phyloP scores from a whole-genome alignment of 2,888 invertebrate genomes.

The Glyphotaelius pellucidus region DNA sequence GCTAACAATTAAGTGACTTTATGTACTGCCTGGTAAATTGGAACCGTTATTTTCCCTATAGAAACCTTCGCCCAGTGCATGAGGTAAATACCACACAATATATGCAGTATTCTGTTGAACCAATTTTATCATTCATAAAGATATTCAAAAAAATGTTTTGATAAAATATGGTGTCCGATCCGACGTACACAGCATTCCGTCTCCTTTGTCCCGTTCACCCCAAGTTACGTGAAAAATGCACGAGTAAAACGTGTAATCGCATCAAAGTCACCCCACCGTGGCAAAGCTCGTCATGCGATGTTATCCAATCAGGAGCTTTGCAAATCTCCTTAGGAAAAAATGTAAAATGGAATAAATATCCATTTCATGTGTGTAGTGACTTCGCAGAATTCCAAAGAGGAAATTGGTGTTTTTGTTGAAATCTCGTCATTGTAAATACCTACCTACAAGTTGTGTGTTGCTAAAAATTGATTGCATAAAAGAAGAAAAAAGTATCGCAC shows the following conservation, averaged over 20 bases:
- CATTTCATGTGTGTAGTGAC: not conserved
- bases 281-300: slow-evolving; percentile 61
- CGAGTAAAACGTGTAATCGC: slow-evolving; percentile 60
- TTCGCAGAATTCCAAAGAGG: not conserved
- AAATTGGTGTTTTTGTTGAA: not conserved
- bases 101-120: not conserved
- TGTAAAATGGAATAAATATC: slow-evolving; percentile 37
- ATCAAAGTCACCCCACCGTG: slow-evolving; percentile 61
- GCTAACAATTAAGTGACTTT: too few relatives aligned
- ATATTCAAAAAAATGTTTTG: not conserved
- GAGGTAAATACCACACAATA: not conserved
- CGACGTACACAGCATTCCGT: not conserved
- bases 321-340: slow-evolving; percentile 39
- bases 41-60: too few relatives aligned
- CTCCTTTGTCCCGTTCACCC: slow-evolving; percentile 7
- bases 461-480: not conserved
- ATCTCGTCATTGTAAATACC: not conserved
- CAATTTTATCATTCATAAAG: not conserved
- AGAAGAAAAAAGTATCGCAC: too few relatives aligned
- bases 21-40: too few relatives aligned
- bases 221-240: slow-evolving; percentile 52
- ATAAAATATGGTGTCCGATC: slow-evolving; percentile 19
- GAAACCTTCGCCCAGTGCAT: not conserved
- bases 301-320: slow-evolving; percentile 60
- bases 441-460: not conserved